A percentile compares a stretch with the other conserved stretches of the same genome.
Conservation (phyloP, 2,888 invertebrate genomes). For the Osedax frankpressi region DNA sequence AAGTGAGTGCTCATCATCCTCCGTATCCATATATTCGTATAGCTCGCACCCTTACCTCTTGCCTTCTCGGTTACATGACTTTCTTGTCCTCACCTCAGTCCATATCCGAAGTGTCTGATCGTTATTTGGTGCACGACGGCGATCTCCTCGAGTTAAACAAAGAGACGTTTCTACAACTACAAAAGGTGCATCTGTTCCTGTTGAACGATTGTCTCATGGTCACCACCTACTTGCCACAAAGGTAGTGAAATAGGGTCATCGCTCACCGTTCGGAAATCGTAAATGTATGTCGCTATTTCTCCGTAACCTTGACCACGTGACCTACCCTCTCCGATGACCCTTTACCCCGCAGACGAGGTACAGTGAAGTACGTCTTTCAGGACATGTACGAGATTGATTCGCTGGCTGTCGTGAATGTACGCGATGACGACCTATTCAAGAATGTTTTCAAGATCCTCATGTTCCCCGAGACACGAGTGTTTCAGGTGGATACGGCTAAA, state of each 20-base stretch:
- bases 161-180: slow-evolving; percentile 61
- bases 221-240: slow-evolving; percentile 51
- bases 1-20: too few relatives aligned
- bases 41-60: not conserved
- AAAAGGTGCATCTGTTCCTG: slow-evolving; percentile 77
- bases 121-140: slow-evolving; percentile 75
- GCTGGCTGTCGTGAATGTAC: slow-evolving; percentile 80
- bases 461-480: slow-evolving; percentile 80
- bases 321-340: too few relatives aligned
- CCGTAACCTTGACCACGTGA: too few relatives aligned
- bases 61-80: not conserved
- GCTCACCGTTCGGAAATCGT: too few relatives aligned
- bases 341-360: slow-evolving; percentile 59
- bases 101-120: slow-evolving; percentile 58
- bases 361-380: slow-evolving; percentile 70
- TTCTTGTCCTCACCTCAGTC: not conserved
- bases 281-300: too few relatives aligned
- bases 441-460: slow-evolving; percentile 85
- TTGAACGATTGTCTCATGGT: slow-evolving; percentile 83
- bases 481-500: slow-evolving; percentile 70
- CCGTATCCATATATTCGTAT: too few relatives aligned
- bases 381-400: slow-evolving; percentile 71
- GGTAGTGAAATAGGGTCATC: too few relatives aligned
- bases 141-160: slow-evolving; percentile 78
- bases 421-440: slow-evolving; percentile 72